Base-by-base conservation (phyloP, 92 coral and sea anemone genomes). In the Anthopleura xanthogrammica region DNA sequence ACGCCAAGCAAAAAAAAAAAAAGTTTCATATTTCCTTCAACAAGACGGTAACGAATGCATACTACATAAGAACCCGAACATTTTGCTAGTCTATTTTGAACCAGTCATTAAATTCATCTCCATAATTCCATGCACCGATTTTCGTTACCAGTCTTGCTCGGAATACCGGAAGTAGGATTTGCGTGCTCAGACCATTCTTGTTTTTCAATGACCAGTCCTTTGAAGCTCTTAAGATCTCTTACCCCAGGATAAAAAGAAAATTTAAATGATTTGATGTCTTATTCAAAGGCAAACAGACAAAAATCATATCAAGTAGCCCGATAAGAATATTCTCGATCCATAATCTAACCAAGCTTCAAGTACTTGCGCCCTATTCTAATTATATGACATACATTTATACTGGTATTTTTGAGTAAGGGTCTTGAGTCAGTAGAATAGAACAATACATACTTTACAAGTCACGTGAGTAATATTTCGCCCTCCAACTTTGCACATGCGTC, bases 391-490 rank as follows among this genome's bases (percentile, higher is more conserved):
- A 68, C 74, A 68, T 24, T 23, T 68, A 68, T 68, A 68, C 1
- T 24, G 41, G 41, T 62, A 9, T 20, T n/a, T 29, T 58, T 58
- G 9, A 46, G 50, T 16, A 64, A 64, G 36, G 72, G 72, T 20
- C 72, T 64, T 64, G 22, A 64, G 72, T 68, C 74, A 68, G 74
- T 23, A 68, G 23, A 62, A 62, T 20, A 62, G 70, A 62, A 46
- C 50, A 46, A 68, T 68, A 9, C 19, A 68, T 68, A 68, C 74
- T 68, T 68, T 13, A 10, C 5, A 29, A 11, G 41, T 68, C 74
- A 68, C 74, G 74, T 68, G 74, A 68, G 16, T 23, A 68, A 68
- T 2, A 29, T 36, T 23, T 36, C 74, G 17, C 36, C 36, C 16
- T n/a, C 74, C 74, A 64, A 2, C 5, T 23, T 12, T 36, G 16